These are phyloP conservation scores for Lampris incognitus DNA, from an alignment of 2,113 vertebrate species.

Conservation along the genomic window DNA sequence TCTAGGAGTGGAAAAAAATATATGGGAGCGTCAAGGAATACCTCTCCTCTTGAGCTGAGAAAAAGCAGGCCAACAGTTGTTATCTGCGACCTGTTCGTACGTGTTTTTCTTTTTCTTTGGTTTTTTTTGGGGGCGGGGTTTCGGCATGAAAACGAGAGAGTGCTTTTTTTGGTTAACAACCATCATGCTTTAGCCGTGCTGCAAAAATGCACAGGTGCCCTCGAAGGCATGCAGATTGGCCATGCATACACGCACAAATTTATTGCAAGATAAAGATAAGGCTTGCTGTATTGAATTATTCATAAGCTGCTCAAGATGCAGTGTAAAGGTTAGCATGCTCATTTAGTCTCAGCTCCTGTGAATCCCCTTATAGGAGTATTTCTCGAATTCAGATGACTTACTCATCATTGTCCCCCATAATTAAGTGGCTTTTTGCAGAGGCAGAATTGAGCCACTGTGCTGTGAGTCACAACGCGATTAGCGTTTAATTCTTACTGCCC, in stretches of 20 bases:
- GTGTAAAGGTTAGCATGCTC: conserved; percentile 48
- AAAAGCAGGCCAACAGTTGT: not conserved
- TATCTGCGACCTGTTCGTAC: not conserved
- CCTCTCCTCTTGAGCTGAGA: not conserved
- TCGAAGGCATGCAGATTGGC: too few relatives aligned
- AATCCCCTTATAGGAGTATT: conserved; percentile 63
- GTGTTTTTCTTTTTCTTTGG: not conserved
- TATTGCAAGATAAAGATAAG: conserved; percentile 33
- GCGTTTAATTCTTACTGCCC: conserved; percentile 40
- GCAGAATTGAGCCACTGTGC: conserved; percentile 35
- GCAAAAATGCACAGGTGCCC: not conserved
- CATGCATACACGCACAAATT: conserved; percentile 7
- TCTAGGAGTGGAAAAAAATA: conserved; percentile 10
- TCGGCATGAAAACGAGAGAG: not conserved
- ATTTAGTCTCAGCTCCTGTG: conserved; percentile 32
- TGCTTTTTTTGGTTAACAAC: not conserved
- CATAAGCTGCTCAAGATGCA: conserved; percentile 40
- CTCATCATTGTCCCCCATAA: conserved; percentile 8
- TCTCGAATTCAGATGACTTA: conserved; percentile 28
- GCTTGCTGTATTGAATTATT: conserved; percentile 59
- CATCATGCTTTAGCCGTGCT: too few relatives aligned
- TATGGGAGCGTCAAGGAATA: conserved; percentile 17
- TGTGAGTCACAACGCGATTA: conserved; percentile 48
- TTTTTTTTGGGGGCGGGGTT: not conserved
- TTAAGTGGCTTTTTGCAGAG: conserved; percentile 35